Percentiles rank a stretch among this genome's conserved stretches.
These are phyloP conservation scores for Oophaga sylvatica DNA, from an alignment of 2,797 vertebrate genomes.

Conservation along the genomic window DNA sequence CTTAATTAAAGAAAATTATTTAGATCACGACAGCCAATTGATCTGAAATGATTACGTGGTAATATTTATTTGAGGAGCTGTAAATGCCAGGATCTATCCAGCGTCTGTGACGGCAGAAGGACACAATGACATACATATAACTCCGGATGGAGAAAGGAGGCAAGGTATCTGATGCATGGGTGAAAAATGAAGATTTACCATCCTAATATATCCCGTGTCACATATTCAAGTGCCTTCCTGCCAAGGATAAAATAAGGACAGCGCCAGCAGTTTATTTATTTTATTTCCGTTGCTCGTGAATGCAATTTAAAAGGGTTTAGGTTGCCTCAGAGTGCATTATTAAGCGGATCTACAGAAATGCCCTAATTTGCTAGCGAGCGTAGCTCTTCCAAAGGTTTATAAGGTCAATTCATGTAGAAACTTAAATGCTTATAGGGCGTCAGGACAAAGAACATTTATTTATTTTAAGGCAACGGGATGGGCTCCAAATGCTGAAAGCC, in stretches of 20 bases:
- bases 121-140: slow-evolving; percentile 15
- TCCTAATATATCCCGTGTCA: slow-evolving; percentile 36
- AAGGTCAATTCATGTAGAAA: slow-evolving; percentile 54
- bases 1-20: background rate
- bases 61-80: slow-evolving; percentile 13
- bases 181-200: slow-evolving; percentile 16
- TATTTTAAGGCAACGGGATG: slow-evolving; percentile 54
- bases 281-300: slow-evolving; percentile 26
- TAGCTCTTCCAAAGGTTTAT: slow-evolving; percentile 44
- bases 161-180: background rate
- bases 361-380: slow-evolving; percentile 34
- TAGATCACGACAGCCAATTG: background rate
- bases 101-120: background rate
- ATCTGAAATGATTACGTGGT: background rate
- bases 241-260: slow-evolving; percentile 45
- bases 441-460: slow-evolving; percentile 56
- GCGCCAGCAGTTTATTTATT: slow-evolving; percentile 37
- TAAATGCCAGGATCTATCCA: background rate
- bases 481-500: slow-evolving; percentile 57
- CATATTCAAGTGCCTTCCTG: slow-evolving; percentile 13
- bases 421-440: slow-evolving; percentile 52
- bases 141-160: background rate
- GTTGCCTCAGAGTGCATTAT: slow-evolving; percentile 46
- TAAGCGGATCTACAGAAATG: slow-evolving; percentile 50
- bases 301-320: slow-evolving; percentile 35